Evolutionary conservation across 2,888 invertebrate species (phyloP).

Genomic region (Cheilosia pagana): DNA sequence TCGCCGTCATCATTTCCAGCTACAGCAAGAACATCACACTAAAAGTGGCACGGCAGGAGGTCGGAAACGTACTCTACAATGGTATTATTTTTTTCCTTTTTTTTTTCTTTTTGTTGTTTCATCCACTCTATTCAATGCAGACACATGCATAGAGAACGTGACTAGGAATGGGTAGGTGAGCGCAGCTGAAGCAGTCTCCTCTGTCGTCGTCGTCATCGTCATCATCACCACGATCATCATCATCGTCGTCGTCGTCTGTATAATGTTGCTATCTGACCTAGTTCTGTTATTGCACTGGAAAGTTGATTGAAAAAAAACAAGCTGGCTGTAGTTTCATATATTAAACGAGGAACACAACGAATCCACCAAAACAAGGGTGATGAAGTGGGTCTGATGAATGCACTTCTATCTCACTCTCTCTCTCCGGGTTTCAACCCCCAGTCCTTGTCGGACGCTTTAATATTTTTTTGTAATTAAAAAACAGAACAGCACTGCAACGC

Average conservation of each 20-base stretch:
- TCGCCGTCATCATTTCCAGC: slow-evolving; percentile 57
- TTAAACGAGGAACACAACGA: slow-evolving; percentile 39
- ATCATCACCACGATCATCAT: slow-evolving; percentile 27
- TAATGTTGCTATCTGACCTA: slow-evolving; percentile 72
- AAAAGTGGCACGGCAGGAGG: slow-evolving; percentile 62
- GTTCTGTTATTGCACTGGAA: slow-evolving; percentile 62
- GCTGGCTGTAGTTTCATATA: slow-evolving; percentile 53
- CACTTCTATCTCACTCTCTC: slow-evolving; percentile 37
- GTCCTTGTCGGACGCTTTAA: slow-evolving; percentile 70
- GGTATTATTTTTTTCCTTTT: slow-evolving; percentile 11
- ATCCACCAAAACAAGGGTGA: slow-evolving; percentile 63
- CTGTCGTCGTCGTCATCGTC: slow-evolving; percentile 31
- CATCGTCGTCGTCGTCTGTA: slow-evolving; percentile 49
- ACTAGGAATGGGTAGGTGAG: slow-evolving; percentile 24
- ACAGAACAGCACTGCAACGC: slow-evolving; percentile 61
- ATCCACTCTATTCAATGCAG: slow-evolving; percentile 66
- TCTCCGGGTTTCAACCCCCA: neutral
- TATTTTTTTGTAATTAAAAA: slow-evolving; percentile 74
- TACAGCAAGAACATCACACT: slow-evolving; percentile 25
- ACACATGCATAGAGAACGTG: slow-evolving; percentile 56
- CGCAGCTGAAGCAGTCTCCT: slow-evolving; percentile 20
- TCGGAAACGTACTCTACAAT: slow-evolving; percentile 62
- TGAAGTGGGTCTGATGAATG: slow-evolving; percentile 68
- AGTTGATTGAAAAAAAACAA: slow-evolving; percentile 62
- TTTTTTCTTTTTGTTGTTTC: slow-evolving; percentile 9